Conservation (phyloP, 1,140 invertebrate species). For the Procambarus clarkii region DNA sequence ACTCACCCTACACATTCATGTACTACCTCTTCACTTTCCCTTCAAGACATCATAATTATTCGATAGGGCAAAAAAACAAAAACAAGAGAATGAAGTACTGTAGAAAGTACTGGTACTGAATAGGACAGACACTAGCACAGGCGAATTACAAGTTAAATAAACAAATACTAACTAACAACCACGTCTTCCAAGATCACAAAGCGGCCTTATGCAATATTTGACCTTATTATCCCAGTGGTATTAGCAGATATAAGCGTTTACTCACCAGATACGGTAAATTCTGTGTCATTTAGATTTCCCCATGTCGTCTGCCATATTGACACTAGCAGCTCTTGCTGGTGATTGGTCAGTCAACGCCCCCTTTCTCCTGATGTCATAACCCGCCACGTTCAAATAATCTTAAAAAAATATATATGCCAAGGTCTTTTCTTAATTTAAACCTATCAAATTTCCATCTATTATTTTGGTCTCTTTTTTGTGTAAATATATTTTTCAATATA, state of each 20-base stretch:
- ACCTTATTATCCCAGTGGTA: background rate
- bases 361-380: background rate
- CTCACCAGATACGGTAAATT: conserved; percentile 38
- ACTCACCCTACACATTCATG: background rate
- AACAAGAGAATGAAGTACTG: no score
- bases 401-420: no score
- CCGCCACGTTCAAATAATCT: background rate
- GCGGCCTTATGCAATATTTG: no score
- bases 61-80: background rate
- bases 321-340: conserved; percentile 28
- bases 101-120: no score
- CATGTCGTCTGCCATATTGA: conserved; percentile 65
- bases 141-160: no score
- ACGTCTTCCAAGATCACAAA: no score
- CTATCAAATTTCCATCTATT: no score
- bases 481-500: no score
- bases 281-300: conserved; percentile 52
- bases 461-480: no score
- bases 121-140: no score
- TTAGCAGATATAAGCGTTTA: background rate
- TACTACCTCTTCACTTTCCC: background rate
- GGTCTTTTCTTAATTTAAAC: no score
- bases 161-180: no score
- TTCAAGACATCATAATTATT: background rate
- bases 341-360: background rate